Percentiles rank a stretch among this genome's conserved stretches.
Conservation (phyloP, 2,888 invertebrate genomes). For the Lasioglossum malachurum region DNA sequence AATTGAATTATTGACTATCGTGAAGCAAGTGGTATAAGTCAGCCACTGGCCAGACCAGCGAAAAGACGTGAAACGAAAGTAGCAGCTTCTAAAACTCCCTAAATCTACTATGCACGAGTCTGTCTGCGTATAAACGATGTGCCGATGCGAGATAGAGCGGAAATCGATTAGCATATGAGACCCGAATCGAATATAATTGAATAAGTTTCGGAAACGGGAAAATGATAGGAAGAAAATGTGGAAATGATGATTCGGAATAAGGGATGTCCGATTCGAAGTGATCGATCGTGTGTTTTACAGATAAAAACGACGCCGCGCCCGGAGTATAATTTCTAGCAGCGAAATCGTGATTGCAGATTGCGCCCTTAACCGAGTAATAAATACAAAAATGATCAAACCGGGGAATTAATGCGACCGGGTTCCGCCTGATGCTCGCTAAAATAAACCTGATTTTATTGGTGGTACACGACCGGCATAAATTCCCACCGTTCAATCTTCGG, state of each 20-base stretch:
- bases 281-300: neutral
- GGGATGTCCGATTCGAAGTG: neutral
- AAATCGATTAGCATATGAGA: neutral
- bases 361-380: slow-evolving; percentile 5
- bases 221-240: neutral
- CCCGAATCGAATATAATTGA: neutral
- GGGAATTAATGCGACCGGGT: slow-evolving; percentile 25
- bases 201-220: neutral
- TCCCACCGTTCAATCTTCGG: slow-evolving; percentile 26
- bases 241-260: neutral
- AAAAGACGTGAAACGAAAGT: neutral
- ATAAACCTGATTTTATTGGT: slow-evolving; percentile 39
- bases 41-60: fast-evolving
- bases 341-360: neutral
- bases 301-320: neutral
- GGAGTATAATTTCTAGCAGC: neutral
- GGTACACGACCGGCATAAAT: slow-evolving; percentile 40
- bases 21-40: neutral
- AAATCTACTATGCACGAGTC: neutral
- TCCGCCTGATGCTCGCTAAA: neutral
- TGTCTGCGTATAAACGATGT: neutral
- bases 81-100: neutral
- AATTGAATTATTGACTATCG: neutral
- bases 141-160: neutral
- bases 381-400: slow-evolving; percentile 1